Conservation (phyloP, 2,888 invertebrate genomes). For the Schizotus pectinicornis region DNA sequence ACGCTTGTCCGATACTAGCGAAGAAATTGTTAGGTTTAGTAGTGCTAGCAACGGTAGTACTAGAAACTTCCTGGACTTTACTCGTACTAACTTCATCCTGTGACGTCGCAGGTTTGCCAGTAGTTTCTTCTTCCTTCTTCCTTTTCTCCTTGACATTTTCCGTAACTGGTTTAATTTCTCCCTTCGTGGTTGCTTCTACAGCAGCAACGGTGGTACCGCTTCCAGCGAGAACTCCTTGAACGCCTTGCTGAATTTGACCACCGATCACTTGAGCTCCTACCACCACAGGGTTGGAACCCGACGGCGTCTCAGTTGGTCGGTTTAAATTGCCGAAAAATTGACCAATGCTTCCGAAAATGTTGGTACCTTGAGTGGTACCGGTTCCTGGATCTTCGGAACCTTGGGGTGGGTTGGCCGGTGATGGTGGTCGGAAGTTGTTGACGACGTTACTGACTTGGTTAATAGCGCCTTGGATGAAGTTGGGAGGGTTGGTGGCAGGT, state of each 20-base stretch:
- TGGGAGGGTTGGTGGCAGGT: constrained; percentile 1
- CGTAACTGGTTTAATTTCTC: background rate
- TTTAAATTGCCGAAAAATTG: constrained; percentile 16
- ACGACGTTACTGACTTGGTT: constrained; percentile 20
- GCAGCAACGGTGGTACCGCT: constrained; percentile 2
- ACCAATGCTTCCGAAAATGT: constrained; percentile 17
- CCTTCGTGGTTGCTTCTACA: background rate
- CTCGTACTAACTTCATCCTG: too few relatives aligned
- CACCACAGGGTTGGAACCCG: too few relatives aligned
- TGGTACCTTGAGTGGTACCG: constrained; percentile 3
- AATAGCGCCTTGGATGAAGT: constrained; percentile 14
- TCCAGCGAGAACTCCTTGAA: constrained; percentile 9
- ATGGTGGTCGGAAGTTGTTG: constrained; percentile 13
- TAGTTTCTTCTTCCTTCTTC: background rate
- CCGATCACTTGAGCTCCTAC: too few relatives aligned
- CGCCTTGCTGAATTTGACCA: background rate
- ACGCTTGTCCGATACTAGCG: too few relatives aligned
- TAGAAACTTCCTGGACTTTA: too few relatives aligned
- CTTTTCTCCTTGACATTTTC: background rate
- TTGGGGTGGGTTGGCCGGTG: constrained; percentile 1
- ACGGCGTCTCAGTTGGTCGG: background rate
- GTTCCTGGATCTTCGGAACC: constrained; percentile 4
- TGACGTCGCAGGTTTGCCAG: too few relatives aligned
- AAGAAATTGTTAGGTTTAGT: too few relatives aligned
- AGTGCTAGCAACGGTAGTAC: too few relatives aligned